Evolutionary conservation across 2,113 vertebrate genomes (phyloP).

Genomic region (Xerus inauris): DNA sequence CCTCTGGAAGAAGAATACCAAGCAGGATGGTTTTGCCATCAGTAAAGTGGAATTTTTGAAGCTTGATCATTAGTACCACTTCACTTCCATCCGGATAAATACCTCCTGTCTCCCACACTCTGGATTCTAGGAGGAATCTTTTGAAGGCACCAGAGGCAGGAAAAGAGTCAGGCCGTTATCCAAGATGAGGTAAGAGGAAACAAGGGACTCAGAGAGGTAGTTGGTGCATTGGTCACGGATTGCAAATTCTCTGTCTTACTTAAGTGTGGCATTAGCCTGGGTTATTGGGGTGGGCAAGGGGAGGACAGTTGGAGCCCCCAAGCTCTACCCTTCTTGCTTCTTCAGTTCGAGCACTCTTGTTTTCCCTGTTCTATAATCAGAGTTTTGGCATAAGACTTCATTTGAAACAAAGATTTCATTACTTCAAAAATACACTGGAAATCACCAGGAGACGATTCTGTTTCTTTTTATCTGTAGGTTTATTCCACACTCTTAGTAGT

Average conservation of each 20-base stretch:
- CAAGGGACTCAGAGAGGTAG: background rate
- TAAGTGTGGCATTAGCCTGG: background rate
- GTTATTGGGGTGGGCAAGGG: background rate
- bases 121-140: background rate
- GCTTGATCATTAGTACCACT: background rate
- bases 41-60: background rate
- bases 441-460: background rate
- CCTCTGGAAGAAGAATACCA: background rate
- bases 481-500: background rate
- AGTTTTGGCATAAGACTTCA: background rate
- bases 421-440: background rate
- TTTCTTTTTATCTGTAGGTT: background rate
- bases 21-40: background rate
- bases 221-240: background rate
- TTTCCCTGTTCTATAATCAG: background rate
- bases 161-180: background rate
- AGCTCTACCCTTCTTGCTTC: background rate
- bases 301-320: no score
- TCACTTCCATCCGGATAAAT: background rate
- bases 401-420: background rate
- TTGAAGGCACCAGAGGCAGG: background rate
- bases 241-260: background rate
- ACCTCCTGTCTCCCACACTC: background rate
- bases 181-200: background rate
- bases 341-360: background rate